Evolutionary conservation across 1,140 invertebrate species (phyloP).

Genomic region (Bilobella aurantiaca): DNA sequence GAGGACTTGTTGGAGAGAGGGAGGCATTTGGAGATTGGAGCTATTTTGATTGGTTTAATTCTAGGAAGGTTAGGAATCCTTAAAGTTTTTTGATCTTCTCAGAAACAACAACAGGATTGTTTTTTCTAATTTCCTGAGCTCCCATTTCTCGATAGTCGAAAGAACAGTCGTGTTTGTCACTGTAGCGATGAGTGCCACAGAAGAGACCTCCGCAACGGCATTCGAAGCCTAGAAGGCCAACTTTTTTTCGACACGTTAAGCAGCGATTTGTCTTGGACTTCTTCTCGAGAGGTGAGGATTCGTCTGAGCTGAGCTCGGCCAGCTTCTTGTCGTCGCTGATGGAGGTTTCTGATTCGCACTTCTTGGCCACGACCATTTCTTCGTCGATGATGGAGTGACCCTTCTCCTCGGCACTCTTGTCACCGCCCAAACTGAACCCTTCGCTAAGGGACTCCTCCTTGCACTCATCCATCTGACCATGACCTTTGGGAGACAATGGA

Average conservation of each 20-base stretch:
- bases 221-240: constrained; percentile 98
- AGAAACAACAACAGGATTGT: constrained; percentile 97
- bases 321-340: background rate
- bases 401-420: background rate
- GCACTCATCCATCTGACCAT: no score
- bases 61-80: constrained; percentile 40
- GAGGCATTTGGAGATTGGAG: background rate
- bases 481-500: background rate
- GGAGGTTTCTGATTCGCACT: background rate
- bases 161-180: constrained; percentile 88
- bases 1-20: background rate
- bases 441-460: no score
- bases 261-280: constrained; percentile 95
- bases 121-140: constrained; percentile 96
- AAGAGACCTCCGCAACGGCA: constrained; percentile 97
- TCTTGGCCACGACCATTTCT: constrained; percentile 7
- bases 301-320: constrained; percentile 57
- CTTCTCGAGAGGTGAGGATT: constrained; percentile 44
- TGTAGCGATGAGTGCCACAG: constrained; percentile 97
- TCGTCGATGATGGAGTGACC: background rate
- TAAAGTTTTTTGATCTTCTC: constrained; percentile 99
- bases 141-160: constrained; percentile 74
- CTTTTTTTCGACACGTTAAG: constrained; percentile 95
- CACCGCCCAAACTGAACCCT: no score
- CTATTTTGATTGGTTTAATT: background rate